Conservation (phyloP, 1,140 invertebrate species). For the Tetragnatha versicolor region DNA sequence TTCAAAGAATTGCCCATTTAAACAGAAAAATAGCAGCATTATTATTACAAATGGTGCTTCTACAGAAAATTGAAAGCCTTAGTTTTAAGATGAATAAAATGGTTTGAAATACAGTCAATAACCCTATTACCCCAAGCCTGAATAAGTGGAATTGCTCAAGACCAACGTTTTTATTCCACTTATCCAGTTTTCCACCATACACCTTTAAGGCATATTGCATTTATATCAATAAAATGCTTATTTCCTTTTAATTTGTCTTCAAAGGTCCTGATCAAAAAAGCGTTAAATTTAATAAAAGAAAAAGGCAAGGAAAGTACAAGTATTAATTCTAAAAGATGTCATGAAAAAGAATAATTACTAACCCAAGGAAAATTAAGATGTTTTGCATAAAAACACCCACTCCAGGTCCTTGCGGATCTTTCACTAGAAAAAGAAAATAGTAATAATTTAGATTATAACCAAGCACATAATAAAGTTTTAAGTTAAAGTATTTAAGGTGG, state of each 20-base stretch:
- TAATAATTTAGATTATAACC: background rate
- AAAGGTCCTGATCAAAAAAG: background rate
- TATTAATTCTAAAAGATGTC: background rate
- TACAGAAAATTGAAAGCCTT: too few species aligned
- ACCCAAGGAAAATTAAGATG: constrained; percentile 87
- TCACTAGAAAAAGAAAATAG: constrained; percentile 56
- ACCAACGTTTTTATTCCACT: too few species aligned
- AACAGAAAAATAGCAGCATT: too few species aligned
- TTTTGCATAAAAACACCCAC: constrained; percentile 94
- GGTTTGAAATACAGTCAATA: too few species aligned
- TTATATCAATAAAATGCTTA: background rate
- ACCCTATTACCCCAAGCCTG: too few species aligned
- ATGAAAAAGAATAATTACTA: constrained; percentile 29
- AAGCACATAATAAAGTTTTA: background rate
- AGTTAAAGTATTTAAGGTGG: background rate
- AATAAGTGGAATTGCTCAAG: too few species aligned
- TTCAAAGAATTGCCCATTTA: too few species aligned
- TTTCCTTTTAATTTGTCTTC: background rate
- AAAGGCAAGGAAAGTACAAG: background rate
- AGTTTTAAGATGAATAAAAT: too few species aligned
- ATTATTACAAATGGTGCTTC: too few species aligned
- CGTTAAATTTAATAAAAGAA: background rate
- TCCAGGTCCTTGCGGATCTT: constrained; percentile 75
- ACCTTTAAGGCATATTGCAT: background rate
- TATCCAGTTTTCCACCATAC: background rate